phyloP scores from a whole-genome alignment of 2,113 vertebrate genomes.

The Oophaga pumilio region DNA sequence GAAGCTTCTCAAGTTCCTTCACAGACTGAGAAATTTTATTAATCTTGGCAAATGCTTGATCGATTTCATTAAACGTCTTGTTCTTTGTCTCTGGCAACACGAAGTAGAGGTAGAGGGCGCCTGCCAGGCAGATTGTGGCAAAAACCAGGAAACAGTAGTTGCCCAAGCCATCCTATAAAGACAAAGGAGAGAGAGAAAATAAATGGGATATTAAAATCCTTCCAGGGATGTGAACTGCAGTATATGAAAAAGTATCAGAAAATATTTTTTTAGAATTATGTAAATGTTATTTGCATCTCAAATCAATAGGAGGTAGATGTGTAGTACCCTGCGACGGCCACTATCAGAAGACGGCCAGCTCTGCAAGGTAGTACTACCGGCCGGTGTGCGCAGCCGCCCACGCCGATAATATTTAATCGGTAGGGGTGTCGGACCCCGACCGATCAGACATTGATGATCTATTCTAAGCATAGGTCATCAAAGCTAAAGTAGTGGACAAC shows the following conservation, averaged over 20 bases:
- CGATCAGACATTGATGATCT: no score
- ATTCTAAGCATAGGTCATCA: no score
- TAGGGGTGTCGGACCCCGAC: no score
- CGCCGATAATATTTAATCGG: no score
- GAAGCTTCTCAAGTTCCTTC: slow-evolving; percentile 69
- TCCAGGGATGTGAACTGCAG: not conserved
- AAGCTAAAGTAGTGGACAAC: no score
- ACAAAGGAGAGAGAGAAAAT: not conserved
- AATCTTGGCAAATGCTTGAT: slow-evolving; percentile 84
- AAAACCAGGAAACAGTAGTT: slow-evolving; percentile 90
- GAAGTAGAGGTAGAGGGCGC: slow-evolving; percentile 79
- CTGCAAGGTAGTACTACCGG: no score
- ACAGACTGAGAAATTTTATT: slow-evolving; percentile 73
- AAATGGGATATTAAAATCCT: not conserved
- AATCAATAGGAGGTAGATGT: no score
- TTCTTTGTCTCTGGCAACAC: slow-evolving; percentile 95
- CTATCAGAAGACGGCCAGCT: no score
- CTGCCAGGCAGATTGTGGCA: slow-evolving; percentile 75
- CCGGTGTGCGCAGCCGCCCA: no score
- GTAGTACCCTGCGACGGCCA: no score
- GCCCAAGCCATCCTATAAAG: slow-evolving; percentile 76
- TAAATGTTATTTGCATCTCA: no score
- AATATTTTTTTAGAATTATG: no score
- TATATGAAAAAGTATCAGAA: not conserved
- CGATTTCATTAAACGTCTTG: slow-evolving; percentile 89